Evolutionary conservation across 2,113 vertebrate genomes (phyloP).

Genomic region (Nansenia antarctica): DNA sequence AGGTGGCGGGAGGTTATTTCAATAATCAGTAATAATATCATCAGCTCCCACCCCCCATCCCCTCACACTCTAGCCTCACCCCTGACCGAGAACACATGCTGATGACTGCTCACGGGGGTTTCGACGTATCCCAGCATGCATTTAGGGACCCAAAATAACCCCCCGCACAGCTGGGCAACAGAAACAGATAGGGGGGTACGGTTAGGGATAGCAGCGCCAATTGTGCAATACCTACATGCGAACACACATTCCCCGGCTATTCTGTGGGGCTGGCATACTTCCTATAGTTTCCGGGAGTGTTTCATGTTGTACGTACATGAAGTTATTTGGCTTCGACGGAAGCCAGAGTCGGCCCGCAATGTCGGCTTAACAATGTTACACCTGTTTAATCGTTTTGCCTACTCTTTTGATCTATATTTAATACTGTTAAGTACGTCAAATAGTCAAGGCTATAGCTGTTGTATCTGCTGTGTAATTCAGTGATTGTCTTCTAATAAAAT

Average conservation of each 20-base stretch:
- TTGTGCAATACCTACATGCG: slow-evolving; percentile 45
- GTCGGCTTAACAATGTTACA: slow-evolving; percentile 44
- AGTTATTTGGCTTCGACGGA: slow-evolving; percentile 46
- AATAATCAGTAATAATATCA: slow-evolving; percentile 93
- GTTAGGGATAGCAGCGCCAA: slow-evolving; percentile 4
- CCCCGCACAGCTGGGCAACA: slow-evolving; percentile 75
- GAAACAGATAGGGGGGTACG: slow-evolving; percentile 41
- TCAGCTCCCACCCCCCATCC: slow-evolving; percentile 73
- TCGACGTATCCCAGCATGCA: slow-evolving; percentile 80
- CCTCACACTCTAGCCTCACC: slow-evolving; percentile 18
- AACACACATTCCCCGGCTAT: slow-evolving; percentile 25
- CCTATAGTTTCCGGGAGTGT: slow-evolving; percentile 19
- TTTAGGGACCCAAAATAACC: slow-evolving; percentile 71
- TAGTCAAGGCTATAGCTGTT: background rate
- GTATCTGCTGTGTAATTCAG: slow-evolving; percentile 32
- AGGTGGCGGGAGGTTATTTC: slow-evolving; percentile 95
- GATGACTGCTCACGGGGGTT: slow-evolving; percentile 79
- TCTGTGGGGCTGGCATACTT: slow-evolving; percentile 30
- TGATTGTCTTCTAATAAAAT: slow-evolving; percentile 19
- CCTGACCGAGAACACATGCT: slow-evolving; percentile 84
- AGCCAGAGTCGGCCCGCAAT: slow-evolving; percentile 28
- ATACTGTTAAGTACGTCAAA: slow-evolving; percentile 31
- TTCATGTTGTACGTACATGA: slow-evolving; percentile 34
- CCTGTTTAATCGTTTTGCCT: slow-evolving; percentile 51
- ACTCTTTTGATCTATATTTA: slow-evolving; percentile 23